phyloP scores from a whole-genome alignment of 2,888 invertebrate genomes.

The Hemithea aestivaria region DNA sequence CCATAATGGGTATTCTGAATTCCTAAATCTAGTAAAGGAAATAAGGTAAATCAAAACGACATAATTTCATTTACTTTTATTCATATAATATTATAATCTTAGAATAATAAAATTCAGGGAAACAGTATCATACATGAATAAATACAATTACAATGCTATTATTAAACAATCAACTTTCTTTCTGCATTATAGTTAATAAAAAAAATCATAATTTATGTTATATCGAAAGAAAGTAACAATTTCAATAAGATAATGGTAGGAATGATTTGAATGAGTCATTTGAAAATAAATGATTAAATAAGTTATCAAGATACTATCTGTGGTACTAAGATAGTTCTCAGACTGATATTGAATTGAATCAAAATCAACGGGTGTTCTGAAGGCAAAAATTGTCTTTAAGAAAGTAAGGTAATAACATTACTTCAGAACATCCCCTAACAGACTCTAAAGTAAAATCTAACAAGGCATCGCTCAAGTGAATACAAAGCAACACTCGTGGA shows the following conservation, averaged over 20 bases:
- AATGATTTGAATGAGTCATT: conserved; percentile 68
- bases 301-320: conserved; percentile 16
- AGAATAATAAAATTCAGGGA: conserved; percentile 76
- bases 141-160: conserved; percentile 77
- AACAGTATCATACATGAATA: conserved; percentile 78
- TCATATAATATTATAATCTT: conserved; percentile 71
- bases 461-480: conserved; percentile 67
- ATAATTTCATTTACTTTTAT: conserved; percentile 42
- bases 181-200: conserved; percentile 54
- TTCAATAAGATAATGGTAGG: conserved; percentile 53
- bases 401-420: conserved; percentile 11
- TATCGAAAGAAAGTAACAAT: conserved; percentile 58
- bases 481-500: conserved; percentile 57
- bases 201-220: conserved; percentile 37
- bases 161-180: conserved; percentile 64
- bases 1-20: too few relatives aligned
- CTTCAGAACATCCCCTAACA: conserved; percentile 34
- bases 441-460: conserved; percentile 46
- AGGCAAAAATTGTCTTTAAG: conserved; percentile 14
- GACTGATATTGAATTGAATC: conserved; percentile 12
- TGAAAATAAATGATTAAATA: conserved; percentile 47
- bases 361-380: conserved; percentile 15
- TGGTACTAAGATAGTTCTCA: conserved; percentile 10
- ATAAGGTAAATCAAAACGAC: too few relatives aligned
- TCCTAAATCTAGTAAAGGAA: too few relatives aligned